Percentiles rank a stretch among this genome's conserved stretches.
Conservation (phyloP, 2,797 vertebrate genomes). For the Onychomys torridus region DNA sequence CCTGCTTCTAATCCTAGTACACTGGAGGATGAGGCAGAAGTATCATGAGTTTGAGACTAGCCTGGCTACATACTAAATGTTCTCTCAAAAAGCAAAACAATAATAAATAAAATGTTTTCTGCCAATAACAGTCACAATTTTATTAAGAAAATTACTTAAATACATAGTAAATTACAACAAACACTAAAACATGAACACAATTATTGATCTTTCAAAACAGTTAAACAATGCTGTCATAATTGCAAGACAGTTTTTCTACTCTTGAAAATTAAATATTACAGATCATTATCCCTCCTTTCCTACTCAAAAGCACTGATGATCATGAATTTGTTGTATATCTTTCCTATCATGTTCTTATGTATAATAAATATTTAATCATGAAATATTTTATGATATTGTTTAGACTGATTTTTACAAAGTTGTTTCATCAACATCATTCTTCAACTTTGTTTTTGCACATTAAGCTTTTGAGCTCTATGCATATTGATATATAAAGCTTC, state of each 20-base stretch:
- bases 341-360: neutral
- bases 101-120: neutral
- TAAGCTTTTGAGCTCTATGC: neutral
- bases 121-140: neutral
- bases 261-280: conserved; percentile 39
- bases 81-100: neutral
- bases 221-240: neutral
- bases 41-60: neutral
- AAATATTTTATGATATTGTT: neutral
- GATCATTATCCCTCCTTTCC: neutral
- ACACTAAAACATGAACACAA: neutral
- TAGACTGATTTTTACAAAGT: neutral
- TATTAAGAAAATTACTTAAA: conserved; percentile 49
- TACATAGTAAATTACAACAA: neutral
- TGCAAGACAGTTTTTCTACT: neutral
- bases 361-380: neutral
- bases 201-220: neutral
- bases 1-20: neutral
- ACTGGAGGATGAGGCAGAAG: neutral
- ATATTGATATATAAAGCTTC: conserved; percentile 9
- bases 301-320: neutral
- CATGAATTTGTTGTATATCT: neutral
- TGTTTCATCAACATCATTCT: conserved; percentile 16
- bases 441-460: neutral
- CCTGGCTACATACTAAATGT: neutral